Conservation (phyloP, 2,797 vertebrate species). For the Acrossocheilus wenchowensis region DNA sequence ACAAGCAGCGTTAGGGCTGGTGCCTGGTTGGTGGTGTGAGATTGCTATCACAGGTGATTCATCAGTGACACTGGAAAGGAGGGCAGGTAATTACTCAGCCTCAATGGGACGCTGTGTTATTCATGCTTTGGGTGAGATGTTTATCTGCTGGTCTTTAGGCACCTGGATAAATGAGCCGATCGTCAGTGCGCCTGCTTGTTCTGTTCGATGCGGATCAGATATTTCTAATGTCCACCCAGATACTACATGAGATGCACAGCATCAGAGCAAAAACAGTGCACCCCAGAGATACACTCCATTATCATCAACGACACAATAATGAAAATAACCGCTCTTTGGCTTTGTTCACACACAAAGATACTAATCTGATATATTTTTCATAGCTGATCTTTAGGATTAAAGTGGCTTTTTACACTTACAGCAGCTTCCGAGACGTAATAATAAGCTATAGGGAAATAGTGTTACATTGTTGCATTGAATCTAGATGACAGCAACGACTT, state of each 20-base stretch:
- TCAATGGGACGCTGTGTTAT: constrained; percentile 81
- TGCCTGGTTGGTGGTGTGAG: constrained; percentile 66
- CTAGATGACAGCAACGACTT: too few species aligned
- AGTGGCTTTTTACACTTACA: not conserved
- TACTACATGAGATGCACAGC: not conserved
- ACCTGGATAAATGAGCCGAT: constrained; percentile 78
- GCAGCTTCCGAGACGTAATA: too few species aligned
- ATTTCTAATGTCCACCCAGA: not conserved
- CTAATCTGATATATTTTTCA: not conserved
- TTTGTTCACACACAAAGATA: not conserved
- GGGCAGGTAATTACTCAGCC: constrained; percentile 79
- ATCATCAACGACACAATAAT: not conserved
- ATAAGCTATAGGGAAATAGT: not conserved
- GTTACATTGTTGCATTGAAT: too few species aligned
- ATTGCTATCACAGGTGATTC: constrained; percentile 80
- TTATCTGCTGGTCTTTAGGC: constrained; percentile 75
- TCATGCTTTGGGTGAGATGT: constrained; percentile 82
- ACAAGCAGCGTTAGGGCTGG: constrained; percentile 3
- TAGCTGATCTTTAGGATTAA: not conserved
- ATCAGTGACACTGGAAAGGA: constrained; percentile 76
- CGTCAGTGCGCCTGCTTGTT: constrained; percentile 51
- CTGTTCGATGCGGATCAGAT: not conserved
- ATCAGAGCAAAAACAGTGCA: not conserved
- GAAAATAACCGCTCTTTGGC: not conserved
- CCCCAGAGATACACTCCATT: not conserved